Conservation (phyloP, 2,113 vertebrate genomes). For the Chaenocephalus aceratus region DNA sequence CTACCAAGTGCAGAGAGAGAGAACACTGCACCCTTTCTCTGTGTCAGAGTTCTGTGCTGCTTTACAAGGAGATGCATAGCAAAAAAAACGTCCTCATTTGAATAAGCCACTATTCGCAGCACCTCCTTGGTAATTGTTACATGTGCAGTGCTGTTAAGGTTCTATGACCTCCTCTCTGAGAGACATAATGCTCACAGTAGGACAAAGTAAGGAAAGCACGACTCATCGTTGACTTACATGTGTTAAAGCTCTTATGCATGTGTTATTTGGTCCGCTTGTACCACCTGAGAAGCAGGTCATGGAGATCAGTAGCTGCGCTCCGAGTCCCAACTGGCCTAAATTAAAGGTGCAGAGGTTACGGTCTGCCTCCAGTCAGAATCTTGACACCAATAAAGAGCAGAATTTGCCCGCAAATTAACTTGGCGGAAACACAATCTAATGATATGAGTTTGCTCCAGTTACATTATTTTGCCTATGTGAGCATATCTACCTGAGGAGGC, state of each 20-base stretch:
- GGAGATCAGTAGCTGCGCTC: conserved; percentile 61
- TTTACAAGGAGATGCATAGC: conserved; percentile 70
- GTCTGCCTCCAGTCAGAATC: conserved; percentile 48
- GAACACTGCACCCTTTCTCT: conserved; percentile 63
- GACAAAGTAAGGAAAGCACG: conserved; percentile 64
- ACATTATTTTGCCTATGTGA: conserved; percentile 38
- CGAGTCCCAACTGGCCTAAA: conserved; percentile 60
- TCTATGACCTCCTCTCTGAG: conserved; percentile 66
- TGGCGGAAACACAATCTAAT: conserved; percentile 51
- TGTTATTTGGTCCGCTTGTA: conserved; percentile 62
- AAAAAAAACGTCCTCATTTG: conserved; percentile 70
- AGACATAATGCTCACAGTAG: conserved; percentile 59
- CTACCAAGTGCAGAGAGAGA: conserved; percentile 64
- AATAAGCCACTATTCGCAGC: conserved; percentile 71
- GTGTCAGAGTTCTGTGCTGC: conserved; percentile 65
- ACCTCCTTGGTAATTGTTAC: conserved; percentile 76
- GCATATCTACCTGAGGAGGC: conserved; percentile 11
- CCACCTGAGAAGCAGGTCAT: conserved; percentile 65
- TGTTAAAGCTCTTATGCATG: conserved; percentile 70
- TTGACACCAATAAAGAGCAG: conserved; percentile 66
- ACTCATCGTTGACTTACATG: conserved; percentile 71
- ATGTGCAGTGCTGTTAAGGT: conserved; percentile 66
- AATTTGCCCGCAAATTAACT: conserved; percentile 47
- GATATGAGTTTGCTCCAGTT: conserved; percentile 47
- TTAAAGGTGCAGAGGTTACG: conserved; percentile 62